Base-by-base conservation (phyloP, 1,140 invertebrate genomes). In the Oscheius sp. region DNA sequence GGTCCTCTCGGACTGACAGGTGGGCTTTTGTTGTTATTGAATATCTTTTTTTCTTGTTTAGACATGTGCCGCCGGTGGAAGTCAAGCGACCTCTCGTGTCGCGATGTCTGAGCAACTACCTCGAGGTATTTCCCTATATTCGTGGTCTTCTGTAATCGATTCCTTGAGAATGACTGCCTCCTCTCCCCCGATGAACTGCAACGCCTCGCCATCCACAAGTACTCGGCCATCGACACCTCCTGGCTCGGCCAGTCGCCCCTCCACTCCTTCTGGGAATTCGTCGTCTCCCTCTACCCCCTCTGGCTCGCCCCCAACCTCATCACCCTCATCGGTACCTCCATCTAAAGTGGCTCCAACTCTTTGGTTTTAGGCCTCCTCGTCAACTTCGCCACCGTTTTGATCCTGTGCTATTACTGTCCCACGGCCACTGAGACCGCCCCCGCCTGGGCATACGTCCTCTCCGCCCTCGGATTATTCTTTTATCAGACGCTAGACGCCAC, bases 401-500 rank as follows among this genome's bases (percentile, higher is more conserved):
- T 99, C 78, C 88, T 99, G 79, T 89, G 97, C 74, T 91, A 90
- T 88, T 97, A 91, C 84, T 89, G 79, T 88, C 89, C 75, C 85
- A 90, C 92, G 85, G 91, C 89, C 20, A 82, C 62, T 1, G 79
- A 80, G 80, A 58, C 31, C 10, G 61, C 61, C 26, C 61, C 61
- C 31, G 10, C 15, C 26, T 63, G 61, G 61, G 31, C 92, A 13
- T 94, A 92, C 85, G 88, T 93, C 36, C 83, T 96, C 0, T 95
- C 93, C 86, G 95, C 92, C 0, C 78, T 97, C 49, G 95, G 96
- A 26, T 87, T 99, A 64, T 99, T 99, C 86, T 87, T 96, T 64
- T 99, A 99, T 87, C 96, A 99, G 88, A 95, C 93, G 81, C 88
- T 99, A 76, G 96, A 99, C 88, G 96, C 96, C 38, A 97, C 98